Conservation (phyloP, 2,797 vertebrate species). For the Anguilla marmorata region DNA sequence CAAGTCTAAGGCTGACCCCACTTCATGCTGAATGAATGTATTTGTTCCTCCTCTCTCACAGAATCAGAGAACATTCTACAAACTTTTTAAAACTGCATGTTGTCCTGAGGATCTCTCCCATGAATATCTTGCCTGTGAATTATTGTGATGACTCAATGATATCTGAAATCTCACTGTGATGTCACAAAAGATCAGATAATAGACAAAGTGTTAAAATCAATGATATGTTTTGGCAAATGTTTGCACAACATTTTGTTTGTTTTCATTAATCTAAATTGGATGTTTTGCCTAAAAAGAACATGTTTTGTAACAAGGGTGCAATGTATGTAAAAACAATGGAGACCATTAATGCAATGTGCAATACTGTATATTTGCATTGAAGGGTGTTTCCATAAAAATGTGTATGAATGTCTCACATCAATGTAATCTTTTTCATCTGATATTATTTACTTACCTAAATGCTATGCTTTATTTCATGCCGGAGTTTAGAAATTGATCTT, state of each 20-base stretch:
- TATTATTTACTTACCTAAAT: background rate
- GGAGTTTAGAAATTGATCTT: slow-evolving; percentile 1
- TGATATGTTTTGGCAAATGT: slow-evolving; percentile 49
- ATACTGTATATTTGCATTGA: background rate
- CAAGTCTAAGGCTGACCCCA: background rate
- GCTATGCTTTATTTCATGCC: slow-evolving; percentile 41
- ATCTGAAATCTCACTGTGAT: slow-evolving; percentile 22
- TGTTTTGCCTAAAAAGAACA: slow-evolving; percentile 38
- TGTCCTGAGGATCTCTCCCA: too few species aligned
- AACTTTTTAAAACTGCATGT: too few species aligned
- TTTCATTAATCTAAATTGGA: slow-evolving; percentile 45
- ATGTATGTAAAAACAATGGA: background rate
- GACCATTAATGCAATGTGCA: background rate
- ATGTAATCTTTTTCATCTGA: background rate
- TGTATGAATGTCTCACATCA: background rate
- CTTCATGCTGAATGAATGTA: background rate
- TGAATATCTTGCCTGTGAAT: background rate
- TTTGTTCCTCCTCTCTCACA: background rate
- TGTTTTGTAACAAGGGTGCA: background rate
- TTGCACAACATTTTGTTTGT: slow-evolving; percentile 47
- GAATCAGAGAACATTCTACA: too few species aligned
- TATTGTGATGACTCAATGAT: slow-evolving; percentile 24
- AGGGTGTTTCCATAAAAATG: too few species aligned
- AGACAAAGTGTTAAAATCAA: slow-evolving; percentile 44
- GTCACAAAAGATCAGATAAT: slow-evolving; percentile 28